These are phyloP conservation scores for Hydrotaea cyrtoneurina DNA, from an alignment of 2,888 invertebrate genomes.

Conservation along the genomic window DNA sequence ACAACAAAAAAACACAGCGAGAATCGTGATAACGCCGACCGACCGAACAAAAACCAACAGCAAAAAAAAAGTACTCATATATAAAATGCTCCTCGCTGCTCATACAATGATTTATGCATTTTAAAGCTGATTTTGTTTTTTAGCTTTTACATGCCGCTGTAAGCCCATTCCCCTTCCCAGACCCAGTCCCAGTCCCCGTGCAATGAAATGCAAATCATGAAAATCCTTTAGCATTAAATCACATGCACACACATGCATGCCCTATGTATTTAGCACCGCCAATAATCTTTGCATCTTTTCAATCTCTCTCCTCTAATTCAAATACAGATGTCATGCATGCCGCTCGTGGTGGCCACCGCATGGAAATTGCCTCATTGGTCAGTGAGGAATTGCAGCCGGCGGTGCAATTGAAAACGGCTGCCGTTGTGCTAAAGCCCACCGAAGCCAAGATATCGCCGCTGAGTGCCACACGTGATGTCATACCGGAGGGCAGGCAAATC, in stretches of 20 bases:
- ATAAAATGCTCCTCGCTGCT: constrained; percentile 56
- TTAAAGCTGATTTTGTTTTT: constrained; percentile 67
- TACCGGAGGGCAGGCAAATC: constrained; percentile 93
- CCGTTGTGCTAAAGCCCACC: constrained; percentile 89
- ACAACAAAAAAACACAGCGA: constrained; percentile 10
- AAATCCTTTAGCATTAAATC: constrained; percentile 10
- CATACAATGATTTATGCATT: constrained; percentile 66
- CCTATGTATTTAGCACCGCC: constrained; percentile 38
- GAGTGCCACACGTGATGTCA: constrained; percentile 89
- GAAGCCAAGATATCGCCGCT: constrained; percentile 91
- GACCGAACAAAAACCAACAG: neutral
- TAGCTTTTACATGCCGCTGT: constrained; percentile 45
- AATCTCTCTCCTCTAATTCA: constrained; percentile 19
- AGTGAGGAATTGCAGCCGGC: constrained; percentile 90
- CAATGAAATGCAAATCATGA: constrained; percentile 12
- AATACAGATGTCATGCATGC: constrained; percentile 85
- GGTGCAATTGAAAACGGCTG: constrained; percentile 88
- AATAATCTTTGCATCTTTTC: constrained; percentile 40
- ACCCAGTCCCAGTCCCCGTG: no score
- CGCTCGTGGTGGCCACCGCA: constrained; percentile 87
- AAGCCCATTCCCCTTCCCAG: no score
- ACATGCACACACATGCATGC: neutral
- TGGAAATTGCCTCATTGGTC: constrained; percentile 85
- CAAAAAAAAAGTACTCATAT: constrained; percentile 34
- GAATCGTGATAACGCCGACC: constrained; percentile 23